Evolutionary conservation across 1,140 invertebrate species (phyloP).

Genomic region (Drosophila novamexicana): DNA sequence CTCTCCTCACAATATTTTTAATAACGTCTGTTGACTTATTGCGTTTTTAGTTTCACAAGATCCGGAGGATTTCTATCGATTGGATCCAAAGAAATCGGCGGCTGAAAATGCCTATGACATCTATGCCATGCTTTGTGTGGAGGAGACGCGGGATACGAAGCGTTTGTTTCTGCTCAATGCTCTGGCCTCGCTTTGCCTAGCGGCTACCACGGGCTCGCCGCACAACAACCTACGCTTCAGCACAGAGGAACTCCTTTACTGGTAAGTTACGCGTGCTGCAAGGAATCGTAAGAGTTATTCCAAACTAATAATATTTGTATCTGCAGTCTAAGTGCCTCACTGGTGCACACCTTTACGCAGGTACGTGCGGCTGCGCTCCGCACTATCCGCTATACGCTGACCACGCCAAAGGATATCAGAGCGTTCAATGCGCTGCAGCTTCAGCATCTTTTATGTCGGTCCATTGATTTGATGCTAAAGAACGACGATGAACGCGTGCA

Average conservation of each 20-base stretch:
- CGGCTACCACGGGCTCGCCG: constrained; percentile 77
- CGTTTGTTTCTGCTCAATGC: constrained; percentile 79
- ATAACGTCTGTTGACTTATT: neutral
- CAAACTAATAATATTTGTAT: neutral
- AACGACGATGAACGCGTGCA: constrained; percentile 96
- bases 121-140: constrained; percentile 69
- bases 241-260: constrained; percentile 91
- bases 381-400: constrained; percentile 93
- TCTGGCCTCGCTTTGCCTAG: constrained; percentile 76
- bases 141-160: constrained; percentile 77
- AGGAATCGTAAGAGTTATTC: neutral
- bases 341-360: constrained; percentile 94
- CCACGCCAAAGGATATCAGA: constrained; percentile 90
- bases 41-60: constrained; percentile 69
- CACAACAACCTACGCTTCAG: constrained; percentile 88
- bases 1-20: too few relatives aligned
- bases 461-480: constrained; percentile 92
- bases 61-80: constrained; percentile 77
- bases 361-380: constrained; percentile 94
- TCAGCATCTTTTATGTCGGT: constrained; percentile 91
- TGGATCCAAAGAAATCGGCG: constrained; percentile 73
- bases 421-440: constrained; percentile 92
- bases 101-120: constrained; percentile 83
- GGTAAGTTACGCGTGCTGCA: constrained; percentile 86
- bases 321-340: constrained; percentile 91